Evolutionary conservation across 1,140 invertebrate species (phyloP), one percentile per base, ranked within the genome.

Genomic region (Pachypeltis micranthus): DNA sequence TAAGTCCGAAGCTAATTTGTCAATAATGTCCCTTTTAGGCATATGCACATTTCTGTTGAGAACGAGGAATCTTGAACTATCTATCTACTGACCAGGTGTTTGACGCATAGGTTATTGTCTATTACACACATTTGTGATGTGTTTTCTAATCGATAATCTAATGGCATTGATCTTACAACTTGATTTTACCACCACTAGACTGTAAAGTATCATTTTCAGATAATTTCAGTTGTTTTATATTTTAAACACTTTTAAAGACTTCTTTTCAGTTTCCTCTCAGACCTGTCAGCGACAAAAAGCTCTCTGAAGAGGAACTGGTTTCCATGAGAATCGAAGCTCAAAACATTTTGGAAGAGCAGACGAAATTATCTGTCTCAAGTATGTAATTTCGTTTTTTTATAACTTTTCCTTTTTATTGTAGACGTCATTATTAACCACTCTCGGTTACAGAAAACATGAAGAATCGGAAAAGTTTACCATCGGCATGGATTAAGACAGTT

Each of bases 401-500:
- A n/a, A 39, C 7, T 39, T 39, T 39, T 39, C 34, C 34, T 10
- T 10, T n/a, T 7, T 39, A 39, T 39, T 39, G 34, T 7, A 10
- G 7, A 10, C 34, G 34, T 39, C 34, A n/a, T 10, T 39, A 10
- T 10, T 10, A 7, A 39, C n/a, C 23, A 7, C 12, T 47, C 23
- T 44, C 47, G 10, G 28, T 65, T 61, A 31, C 55, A 65, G 64
- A 65, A 56, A 24, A 28, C 3, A 31, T 34, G 21, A 65, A 65
- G 34, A 54, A 23, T 2, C 51, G 57, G n/a, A 55, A 58, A 55
- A 55, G 64, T 26, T 51, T 31, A 1, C 76, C 80, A 39, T 73
- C 73, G 34, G 74, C 76, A 27, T 96, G 91, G 91, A 82, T 92
- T 63, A 83, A 85, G 67, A 91, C 86, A 19, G 83, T 93, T 3